phyloP scores from a whole-genome alignment of 2,888 invertebrate species.

The Diaphora mendica region DNA sequence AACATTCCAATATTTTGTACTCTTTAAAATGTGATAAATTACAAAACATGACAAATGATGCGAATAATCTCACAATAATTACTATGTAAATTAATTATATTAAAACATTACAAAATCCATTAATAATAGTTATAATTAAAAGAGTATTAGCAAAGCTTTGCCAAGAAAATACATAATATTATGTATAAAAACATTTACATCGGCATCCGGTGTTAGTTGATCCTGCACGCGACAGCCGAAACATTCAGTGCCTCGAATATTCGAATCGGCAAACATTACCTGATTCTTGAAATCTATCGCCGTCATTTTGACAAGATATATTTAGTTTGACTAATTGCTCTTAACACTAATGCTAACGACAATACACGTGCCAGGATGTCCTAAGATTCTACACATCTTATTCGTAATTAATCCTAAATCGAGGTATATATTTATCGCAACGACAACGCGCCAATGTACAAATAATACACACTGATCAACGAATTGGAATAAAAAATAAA shows the following conservation, averaged over 20 bases:
- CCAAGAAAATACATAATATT: constrained; percentile 68
- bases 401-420: constrained; percentile 37
- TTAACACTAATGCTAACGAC: constrained; percentile 39
- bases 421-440: constrained; percentile 41
- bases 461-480: constrained; percentile 33
- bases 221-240: constrained; percentile 34
- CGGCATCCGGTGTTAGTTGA: constrained; percentile 54
- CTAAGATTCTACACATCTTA: constrained; percentile 43
- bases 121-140: constrained; percentile 81
- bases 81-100: constrained; percentile 84
- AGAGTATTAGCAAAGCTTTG: constrained; percentile 77
- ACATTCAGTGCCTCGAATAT: constrained; percentile 40
- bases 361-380: constrained; percentile 24
- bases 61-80: constrained; percentile 81
- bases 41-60: constrained; percentile 80
- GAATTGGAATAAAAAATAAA: constrained; percentile 23
- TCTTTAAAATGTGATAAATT: constrained; percentile 86
- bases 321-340: constrained; percentile 6
- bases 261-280: constrained; percentile 16
- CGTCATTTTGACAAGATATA: neutral
- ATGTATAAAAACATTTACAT: constrained; percentile 69
- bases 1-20: constrained; percentile 86
- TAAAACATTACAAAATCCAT: constrained; percentile 85
- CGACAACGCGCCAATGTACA: constrained; percentile 36
- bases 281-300: neutral